phyloP scores from a whole-genome alignment of 2,113 vertebrate species.

The Trogon melanurus region DNA sequence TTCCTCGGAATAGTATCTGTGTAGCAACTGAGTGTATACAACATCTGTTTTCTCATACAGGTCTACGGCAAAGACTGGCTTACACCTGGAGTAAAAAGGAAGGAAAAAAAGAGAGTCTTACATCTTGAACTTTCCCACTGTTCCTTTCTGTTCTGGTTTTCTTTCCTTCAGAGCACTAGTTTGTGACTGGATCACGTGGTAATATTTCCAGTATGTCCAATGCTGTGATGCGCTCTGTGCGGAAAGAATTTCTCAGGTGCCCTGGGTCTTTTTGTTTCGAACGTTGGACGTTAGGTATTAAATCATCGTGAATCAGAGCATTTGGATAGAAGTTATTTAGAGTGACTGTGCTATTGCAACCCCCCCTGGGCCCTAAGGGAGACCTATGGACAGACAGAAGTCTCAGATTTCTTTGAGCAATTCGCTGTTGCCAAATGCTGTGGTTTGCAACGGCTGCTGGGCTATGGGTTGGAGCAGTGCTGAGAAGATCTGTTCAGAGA shows the following conservation, averaged over 20 bases:
- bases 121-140: not conserved
- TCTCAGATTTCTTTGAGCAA: constrained; percentile 5
- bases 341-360: not conserved
- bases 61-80: not conserved
- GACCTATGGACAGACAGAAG: not conserved
- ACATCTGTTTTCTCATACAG: not conserved
- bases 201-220: not conserved
- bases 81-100: not conserved
- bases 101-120: not conserved
- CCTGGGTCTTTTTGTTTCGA: not conserved
- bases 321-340: not conserved
- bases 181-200: not conserved
- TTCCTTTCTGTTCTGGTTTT: not conserved
- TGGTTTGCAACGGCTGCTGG: not conserved
- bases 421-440: not conserved
- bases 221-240: not conserved
- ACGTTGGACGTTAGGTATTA: not conserved
- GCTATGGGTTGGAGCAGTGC: not conserved
- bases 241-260: not conserved
- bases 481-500: not conserved
- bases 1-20: not conserved
- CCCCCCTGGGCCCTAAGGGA: constrained; percentile 1
- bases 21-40: not conserved
- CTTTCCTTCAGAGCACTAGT: not conserved
- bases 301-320: not conserved